These are phyloP conservation scores for Falco columbarius DNA, from an alignment of 2,797 vertebrate genomes.

Conservation along the genomic window DNA sequence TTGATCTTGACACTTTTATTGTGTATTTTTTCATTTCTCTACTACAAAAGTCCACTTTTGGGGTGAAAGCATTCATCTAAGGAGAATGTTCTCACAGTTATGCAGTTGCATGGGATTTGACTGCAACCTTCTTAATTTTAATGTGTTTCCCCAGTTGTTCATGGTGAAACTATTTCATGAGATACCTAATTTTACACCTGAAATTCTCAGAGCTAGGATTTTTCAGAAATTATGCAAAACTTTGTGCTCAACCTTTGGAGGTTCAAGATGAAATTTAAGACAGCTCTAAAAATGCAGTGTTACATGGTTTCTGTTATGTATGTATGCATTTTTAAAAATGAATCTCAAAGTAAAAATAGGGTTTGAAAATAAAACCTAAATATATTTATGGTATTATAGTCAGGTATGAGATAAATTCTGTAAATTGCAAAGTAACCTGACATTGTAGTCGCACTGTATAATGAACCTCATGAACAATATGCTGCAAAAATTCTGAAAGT, in stretches of 20 bases:
- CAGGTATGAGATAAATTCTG: neutral
- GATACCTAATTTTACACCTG: neutral
- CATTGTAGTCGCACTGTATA: neutral
- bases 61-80: neutral
- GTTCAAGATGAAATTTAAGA: neutral
- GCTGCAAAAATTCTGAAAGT: neutral
- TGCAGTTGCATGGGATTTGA: neutral
- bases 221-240: neutral
- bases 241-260: rapidly evolving
- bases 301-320: neutral
- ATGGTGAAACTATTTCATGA: neutral
- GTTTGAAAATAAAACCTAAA: neutral
- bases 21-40: neutral
- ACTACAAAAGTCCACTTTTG: neutral
- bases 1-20: neutral
- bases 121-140: neutral
- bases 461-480: neutral
- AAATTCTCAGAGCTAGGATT: neutral
- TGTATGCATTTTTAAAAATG: neutral
- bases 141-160: neutral
- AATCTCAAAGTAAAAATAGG: neutral
- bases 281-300: neutral
- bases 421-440: neutral
- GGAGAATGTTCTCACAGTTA: neutral
- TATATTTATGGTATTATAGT: neutral